A percentile compares a stretch with the other conserved stretches of the same genome.
phyloP scores from a whole-genome alignment of 2,113 vertebrate species.

The Megaleporinus macrocephalus region DNA sequence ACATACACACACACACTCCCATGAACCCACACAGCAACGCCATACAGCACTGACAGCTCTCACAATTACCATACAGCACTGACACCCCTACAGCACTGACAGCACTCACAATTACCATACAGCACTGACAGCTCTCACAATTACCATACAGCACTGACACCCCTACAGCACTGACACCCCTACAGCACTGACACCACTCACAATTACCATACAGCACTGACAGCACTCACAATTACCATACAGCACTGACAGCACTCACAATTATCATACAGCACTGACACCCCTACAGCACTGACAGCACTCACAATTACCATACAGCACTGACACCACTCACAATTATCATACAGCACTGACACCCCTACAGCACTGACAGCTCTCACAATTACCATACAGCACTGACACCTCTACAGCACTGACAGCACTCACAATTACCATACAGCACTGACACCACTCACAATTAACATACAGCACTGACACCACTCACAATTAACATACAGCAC shows the following conservation, averaged over 20 bases:
- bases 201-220: neutral
- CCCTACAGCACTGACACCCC: neutral
- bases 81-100: neutral
- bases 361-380: no score
- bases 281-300: neutral
- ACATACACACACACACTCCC: slow-evolving; percentile 29
- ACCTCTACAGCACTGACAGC: neutral
- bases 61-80: neutral
- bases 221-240: neutral
- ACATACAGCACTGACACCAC: neutral
- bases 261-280: neutral
- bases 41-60: neutral
- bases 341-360: neutral
- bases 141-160: neutral
- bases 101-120: neutral
- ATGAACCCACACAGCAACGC: neutral
- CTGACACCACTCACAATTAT: neutral
- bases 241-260: neutral
- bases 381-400: neutral
- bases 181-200: neutral
- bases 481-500: neutral
- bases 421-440: neutral
- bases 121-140: neutral
- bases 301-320: neutral
- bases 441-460: neutral